Conservation (phyloP, 2,797 vertebrate genomes). For the Pseudotriccus pelzelni region DNA sequence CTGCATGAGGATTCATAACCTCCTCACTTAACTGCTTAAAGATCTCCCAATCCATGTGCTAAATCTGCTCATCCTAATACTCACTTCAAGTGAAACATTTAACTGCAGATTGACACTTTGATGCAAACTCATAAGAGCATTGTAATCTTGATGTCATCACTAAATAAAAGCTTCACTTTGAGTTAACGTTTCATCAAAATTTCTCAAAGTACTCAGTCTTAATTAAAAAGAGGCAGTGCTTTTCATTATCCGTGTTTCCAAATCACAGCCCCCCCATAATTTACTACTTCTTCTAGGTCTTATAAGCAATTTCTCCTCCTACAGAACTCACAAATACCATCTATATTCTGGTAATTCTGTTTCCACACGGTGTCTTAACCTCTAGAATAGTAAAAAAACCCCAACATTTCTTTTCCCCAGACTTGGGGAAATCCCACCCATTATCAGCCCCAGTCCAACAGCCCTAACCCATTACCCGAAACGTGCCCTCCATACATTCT, state of each 20-base stretch:
- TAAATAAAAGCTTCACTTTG: neutral
- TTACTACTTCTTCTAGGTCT: neutral
- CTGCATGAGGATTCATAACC: neutral
- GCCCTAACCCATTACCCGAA: neutral
- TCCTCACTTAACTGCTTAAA: neutral
- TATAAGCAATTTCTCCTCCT: neutral
- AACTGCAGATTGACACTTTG: neutral
- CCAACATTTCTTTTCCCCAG: neutral
- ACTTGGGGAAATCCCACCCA: accelerated
- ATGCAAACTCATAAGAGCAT: neutral
- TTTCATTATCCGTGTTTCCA: neutral
- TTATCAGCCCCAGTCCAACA: neutral
- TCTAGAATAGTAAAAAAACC: neutral
- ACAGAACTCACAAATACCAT: neutral
- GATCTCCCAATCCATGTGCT: neutral
- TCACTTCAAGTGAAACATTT: neutral
- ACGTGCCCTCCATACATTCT: accelerated
- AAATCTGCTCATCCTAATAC: neutral
- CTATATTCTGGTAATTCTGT: neutral
- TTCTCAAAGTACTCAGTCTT: neutral
- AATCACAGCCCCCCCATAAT: neutral
- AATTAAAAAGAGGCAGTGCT: neutral
- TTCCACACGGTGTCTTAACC: neutral
- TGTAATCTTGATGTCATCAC: neutral
- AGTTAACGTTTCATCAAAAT: neutral